Evolutionary conservation across 2,888 invertebrate species (phyloP), one percentile per base, ranked within the genome.

Genomic region (Apotomis betuletana): DNA sequence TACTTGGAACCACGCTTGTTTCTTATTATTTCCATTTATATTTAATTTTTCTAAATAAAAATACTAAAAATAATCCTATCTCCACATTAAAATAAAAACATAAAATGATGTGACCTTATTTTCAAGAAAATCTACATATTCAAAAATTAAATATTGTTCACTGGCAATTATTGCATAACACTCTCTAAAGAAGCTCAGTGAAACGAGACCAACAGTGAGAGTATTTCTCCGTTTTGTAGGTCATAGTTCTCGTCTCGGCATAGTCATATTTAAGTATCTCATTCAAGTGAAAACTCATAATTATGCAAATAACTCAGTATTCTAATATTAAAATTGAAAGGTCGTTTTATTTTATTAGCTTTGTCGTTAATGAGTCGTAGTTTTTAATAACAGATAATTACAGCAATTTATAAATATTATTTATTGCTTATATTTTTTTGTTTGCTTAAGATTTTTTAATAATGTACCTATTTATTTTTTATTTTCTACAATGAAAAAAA

Each of bases 191-290:
- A 75, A 75, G 71, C 62, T 75, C 80, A 80, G 79, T 79, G 79
- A 80, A 79, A 83, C 73, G 76, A 74, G 70, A 70, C 74, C 75
- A 80, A 84, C 85, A 91, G 92, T 89, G 91, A 92, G 92, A 92
- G 92, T 90, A 84, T 87, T 85, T 85, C 85, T 83, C 79, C 74
- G 75, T 80, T 88, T 88, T 85, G 87, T 92, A 86, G 92, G 92
- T 88, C 91, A 83, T 78, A 81, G 85, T 82, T 87, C 86, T 80
- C 84, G 80, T 77, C 59, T 60, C 64, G 74, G 62, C 73, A 64
- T 60, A 67, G 76, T 79, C 84, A 85, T 80, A 84, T 85, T 78
- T 80, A 27, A 27, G 77, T n/a, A 38, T 46, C 64, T 65, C 68
- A 27, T 75, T 69, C 80, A 81, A 87, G 89, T 84, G 89, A 90